These are phyloP conservation scores for Acanthis flammea DNA, from an alignment of 2,797 vertebrate species.

Conservation along the genomic window DNA sequence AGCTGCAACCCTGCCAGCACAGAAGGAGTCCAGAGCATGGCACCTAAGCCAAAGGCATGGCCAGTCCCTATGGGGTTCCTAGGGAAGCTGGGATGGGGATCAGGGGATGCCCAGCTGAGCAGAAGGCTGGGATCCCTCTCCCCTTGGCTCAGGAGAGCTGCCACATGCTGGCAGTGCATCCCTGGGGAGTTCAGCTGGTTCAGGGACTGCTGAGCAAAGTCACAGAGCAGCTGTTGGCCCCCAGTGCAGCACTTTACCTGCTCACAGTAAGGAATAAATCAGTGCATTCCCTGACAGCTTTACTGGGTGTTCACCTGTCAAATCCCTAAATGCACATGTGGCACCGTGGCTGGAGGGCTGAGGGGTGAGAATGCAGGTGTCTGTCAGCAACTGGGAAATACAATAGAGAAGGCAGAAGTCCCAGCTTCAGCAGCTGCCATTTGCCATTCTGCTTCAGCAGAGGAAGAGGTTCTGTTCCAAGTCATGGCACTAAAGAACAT, in stretches of 20 bases:
- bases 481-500: not conserved
- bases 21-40: not conserved
- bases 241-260: not conserved
- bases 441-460: not conserved
- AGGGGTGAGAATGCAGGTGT: not conserved
- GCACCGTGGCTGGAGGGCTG: not conserved
- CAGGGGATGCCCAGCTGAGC: not conserved
- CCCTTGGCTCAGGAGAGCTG: not conserved
- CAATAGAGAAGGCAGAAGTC: not conserved
- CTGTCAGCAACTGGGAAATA: not conserved
- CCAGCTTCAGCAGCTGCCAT: not conserved
- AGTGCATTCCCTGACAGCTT: not conserved
- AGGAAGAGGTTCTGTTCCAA: not conserved
- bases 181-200: not conserved
- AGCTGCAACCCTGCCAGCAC: not conserved
- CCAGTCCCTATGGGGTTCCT: not conserved
- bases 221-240: conserved; percentile 2
- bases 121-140: not conserved
- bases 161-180: not conserved
- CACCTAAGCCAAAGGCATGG: not conserved
- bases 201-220: not conserved
- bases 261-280: not conserved
- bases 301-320: not conserved
- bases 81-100: not conserved
- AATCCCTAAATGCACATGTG: not conserved